Conservation (phyloP, 2,888 invertebrate species). For the Tachina lurida region DNA sequence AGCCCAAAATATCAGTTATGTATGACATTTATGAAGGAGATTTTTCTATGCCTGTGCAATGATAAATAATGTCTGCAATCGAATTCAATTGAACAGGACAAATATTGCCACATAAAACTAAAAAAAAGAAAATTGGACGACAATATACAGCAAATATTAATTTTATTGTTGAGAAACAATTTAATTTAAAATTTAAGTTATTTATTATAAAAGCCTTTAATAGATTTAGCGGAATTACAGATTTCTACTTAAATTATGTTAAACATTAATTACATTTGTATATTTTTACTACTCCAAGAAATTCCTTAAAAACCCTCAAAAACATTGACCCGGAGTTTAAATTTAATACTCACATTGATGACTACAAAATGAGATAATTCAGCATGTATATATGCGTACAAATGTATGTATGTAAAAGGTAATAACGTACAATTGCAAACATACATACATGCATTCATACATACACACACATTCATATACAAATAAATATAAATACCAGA, state of each 20-base stretch:
- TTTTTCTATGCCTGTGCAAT: conserved; percentile 34
- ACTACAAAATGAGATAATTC: conserved; percentile 22
- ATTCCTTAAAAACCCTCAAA: not conserved
- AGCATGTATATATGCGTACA: not conserved
- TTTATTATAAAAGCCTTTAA: not conserved
- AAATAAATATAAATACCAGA: not conserved
- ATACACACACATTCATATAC: not conserved
- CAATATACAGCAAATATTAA: conserved; percentile 7
- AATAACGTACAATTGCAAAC: not conserved
- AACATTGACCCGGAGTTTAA: not conserved
- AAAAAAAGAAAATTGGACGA: not conserved
- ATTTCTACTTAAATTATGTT: not conserved
- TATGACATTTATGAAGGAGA: conserved; percentile 27
- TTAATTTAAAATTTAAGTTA: not conserved
- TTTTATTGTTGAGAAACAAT: conserved; percentile 4
- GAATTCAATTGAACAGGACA: conserved; percentile 65
- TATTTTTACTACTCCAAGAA: not conserved
- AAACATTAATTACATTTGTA: not conserved
- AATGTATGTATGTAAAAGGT: not conserved
- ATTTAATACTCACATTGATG: not conserved
- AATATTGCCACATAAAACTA: conserved; percentile 57
- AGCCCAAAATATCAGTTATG: not conserved
- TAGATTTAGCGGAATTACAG: not conserved
- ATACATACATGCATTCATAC: no score
- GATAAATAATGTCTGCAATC: conserved; percentile 60